Conservation (phyloP, 1,140 invertebrate genomes). For the Drosophila pseudoobscura region DNA sequence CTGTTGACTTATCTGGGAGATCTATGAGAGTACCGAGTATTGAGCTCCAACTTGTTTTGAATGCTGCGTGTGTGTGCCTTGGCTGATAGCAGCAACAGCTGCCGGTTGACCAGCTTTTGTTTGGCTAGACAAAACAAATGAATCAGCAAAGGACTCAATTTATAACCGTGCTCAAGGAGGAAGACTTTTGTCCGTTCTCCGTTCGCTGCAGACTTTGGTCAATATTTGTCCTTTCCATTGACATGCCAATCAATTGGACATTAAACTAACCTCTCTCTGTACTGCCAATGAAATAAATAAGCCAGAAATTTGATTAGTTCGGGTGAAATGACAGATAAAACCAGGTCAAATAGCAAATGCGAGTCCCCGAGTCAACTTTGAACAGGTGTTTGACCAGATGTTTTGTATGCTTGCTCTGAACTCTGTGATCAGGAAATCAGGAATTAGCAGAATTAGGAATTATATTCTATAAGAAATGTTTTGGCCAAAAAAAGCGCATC, state of each 20-base stretch:
- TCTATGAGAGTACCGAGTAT: neutral
- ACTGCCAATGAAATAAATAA: slow-evolving; percentile 51
- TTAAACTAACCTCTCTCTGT: slow-evolving; percentile 33
- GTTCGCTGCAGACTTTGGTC: slow-evolving; percentile 1
- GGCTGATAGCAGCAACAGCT: slow-evolving; percentile 16
- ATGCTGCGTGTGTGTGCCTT: neutral
- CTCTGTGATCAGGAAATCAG: slow-evolving; percentile 1
- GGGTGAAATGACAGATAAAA: slow-evolving; percentile 16
- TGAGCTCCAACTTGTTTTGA: neutral
- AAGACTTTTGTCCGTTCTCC: slow-evolving; percentile 3
- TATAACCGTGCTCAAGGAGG: slow-evolving; percentile 55
- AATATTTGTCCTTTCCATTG: slow-evolving; percentile 58
- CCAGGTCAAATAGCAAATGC: slow-evolving; percentile 49
- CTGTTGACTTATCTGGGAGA: no score
- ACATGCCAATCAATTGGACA: slow-evolving; percentile 57
- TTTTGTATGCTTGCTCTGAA: neutral
- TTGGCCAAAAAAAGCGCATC: neutral
- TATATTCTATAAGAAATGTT: neutral
- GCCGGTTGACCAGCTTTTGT: slow-evolving; percentile 40
- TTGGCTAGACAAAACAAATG: slow-evolving; percentile 56
- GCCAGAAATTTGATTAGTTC: slow-evolving; percentile 66
- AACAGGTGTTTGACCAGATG: neutral
- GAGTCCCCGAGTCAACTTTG: slow-evolving; percentile 40
- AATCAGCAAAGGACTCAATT: slow-evolving; percentile 45
- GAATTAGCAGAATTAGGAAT: neutral